phyloP scores from a whole-genome alignment of 2,797 vertebrate genomes.

The Crypturellus tataupa region DNA sequence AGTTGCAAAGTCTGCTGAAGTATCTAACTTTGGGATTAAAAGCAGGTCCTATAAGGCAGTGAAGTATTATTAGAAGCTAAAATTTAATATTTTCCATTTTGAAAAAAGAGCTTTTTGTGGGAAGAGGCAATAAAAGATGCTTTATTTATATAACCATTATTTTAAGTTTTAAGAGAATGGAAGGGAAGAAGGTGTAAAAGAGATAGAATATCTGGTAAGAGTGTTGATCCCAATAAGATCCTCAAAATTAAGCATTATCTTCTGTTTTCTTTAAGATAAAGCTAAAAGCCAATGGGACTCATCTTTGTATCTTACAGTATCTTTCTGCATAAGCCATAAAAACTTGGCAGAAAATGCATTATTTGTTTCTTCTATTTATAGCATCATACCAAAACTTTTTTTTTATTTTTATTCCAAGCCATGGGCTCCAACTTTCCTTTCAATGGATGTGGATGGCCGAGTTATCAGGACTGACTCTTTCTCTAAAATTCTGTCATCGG shows the following conservation, averaged over 20 bases:
- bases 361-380: not conserved
- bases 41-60: not conserved
- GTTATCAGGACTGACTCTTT: constrained; percentile 92
- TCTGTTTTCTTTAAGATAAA: not conserved
- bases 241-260: not conserved
- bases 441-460: constrained; percentile 91
- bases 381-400: not conserved
- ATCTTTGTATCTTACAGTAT: not conserved
- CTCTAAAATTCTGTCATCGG: constrained; percentile 93
- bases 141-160: not conserved
- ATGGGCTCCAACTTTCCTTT: constrained; percentile 90
- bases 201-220: not conserved
- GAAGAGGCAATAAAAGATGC: not conserved
- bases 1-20: not conserved
- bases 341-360: not conserved
- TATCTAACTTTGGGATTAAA: not conserved
- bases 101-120: not conserved
- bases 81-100: not conserved
- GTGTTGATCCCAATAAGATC: not conserved
- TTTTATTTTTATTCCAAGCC: constrained; percentile 80
- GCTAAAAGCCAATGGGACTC: not conserved
- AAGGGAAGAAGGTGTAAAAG: not conserved
- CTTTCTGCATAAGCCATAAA: not conserved
- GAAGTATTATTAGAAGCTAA: not conserved
- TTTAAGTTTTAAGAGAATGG: not conserved